A percentile compares a stretch with the other conserved stretches of the same genome.
phyloP scores from a whole-genome alignment of 2,113 vertebrate genomes.

The Chloroceryle aenea region DNA sequence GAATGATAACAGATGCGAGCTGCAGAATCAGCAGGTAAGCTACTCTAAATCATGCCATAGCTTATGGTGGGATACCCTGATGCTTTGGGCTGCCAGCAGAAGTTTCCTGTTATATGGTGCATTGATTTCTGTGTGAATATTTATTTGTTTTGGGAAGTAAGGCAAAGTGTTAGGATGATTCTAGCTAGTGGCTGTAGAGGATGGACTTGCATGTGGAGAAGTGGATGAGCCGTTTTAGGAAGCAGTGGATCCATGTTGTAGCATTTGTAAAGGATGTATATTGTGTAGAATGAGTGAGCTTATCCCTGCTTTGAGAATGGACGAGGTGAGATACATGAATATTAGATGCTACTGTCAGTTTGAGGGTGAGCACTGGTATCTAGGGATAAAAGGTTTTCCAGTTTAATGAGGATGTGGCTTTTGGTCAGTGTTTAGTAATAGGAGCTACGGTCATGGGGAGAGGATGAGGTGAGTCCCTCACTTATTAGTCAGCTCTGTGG shows the following conservation, averaged over 20 bases:
- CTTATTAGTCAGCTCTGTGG: not conserved
- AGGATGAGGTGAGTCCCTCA: not conserved
- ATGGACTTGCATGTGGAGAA: not conserved
- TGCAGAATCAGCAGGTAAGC: fast-evolving
- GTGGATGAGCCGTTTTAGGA: not conserved
- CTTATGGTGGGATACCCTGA: not conserved
- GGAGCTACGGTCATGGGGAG: not conserved
- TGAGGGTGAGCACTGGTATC: not conserved
- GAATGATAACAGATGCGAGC: not conserved
- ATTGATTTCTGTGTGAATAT: not conserved
- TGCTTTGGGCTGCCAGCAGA: not conserved
- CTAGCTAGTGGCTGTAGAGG: not conserved
- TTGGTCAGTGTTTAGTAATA: not conserved
- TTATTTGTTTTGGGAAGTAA: not conserved
- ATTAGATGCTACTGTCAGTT: not conserved
- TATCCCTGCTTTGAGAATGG: not conserved
- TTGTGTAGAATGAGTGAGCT: not conserved
- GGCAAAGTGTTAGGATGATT: not conserved
- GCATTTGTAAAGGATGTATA: not conserved
- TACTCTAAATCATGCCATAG: not conserved
- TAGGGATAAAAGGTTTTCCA: not conserved
- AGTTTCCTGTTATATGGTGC: not conserved
- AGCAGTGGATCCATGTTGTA: not conserved
- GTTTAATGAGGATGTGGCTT: not conserved
- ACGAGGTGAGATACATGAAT: not conserved